Conservation (phyloP, 2,113 vertebrate species). For the Stegostoma tigrinum region DNA sequence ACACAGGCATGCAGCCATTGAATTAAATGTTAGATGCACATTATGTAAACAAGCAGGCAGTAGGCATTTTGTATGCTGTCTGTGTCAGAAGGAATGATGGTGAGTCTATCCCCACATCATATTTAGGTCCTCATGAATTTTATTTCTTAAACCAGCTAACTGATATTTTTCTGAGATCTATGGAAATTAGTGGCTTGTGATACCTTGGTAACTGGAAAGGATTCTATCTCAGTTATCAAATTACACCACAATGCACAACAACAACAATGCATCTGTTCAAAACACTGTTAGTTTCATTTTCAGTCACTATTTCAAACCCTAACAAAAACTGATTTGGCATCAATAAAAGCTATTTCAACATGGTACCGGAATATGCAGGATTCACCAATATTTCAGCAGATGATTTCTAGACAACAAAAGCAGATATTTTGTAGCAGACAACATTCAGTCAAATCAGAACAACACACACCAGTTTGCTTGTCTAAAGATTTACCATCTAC, state of each 20-base stretch:
- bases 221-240: neutral
- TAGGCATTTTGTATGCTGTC: too few relatives aligned
- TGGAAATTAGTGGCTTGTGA: neutral
- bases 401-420: conserved; percentile 14
- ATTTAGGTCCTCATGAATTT: too few relatives aligned
- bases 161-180: neutral
- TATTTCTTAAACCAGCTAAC: neutral
- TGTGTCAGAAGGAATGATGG: too few relatives aligned
- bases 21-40: too few relatives aligned
- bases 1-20: too few relatives aligned
- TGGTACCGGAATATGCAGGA: conserved; percentile 21
- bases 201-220: conserved; percentile 40
- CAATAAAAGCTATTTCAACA: conserved; percentile 26
- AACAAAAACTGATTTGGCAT: conserved; percentile 19
- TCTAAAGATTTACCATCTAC: conserved; percentile 36
- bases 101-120: too few relatives aligned
- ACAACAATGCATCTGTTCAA: neutral
- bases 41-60: too few relatives aligned
- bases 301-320: neutral
- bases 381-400: conserved; percentile 12
- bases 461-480: neutral
- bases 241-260: conserved; percentile 4
- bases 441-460: conserved; percentile 1
- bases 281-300: neutral
- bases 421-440: conserved; percentile 30